Evolutionary conservation across 1,140 invertebrate species (phyloP).

Genomic region (Neodiprion virginianus): DNA sequence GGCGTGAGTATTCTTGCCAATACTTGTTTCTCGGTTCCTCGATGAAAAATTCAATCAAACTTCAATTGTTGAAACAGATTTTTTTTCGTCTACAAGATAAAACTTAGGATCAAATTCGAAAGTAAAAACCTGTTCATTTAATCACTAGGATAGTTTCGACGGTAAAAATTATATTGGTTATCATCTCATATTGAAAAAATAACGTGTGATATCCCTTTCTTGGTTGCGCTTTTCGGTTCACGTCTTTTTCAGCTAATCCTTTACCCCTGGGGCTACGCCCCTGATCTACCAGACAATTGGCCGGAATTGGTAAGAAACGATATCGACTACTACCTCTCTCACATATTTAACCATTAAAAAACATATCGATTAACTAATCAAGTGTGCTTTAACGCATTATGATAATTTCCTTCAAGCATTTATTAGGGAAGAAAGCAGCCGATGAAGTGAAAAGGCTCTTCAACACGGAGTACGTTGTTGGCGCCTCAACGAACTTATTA

Average conservation of each 20-base stretch:
- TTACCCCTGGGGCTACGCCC: conserved; percentile 68
- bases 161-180: neutral
- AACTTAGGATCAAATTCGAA: no score
- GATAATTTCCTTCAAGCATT: neutral
- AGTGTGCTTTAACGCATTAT: neutral
- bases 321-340: neutral
- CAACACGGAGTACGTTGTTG: conserved; percentile 48
- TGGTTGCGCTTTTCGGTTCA: no score
- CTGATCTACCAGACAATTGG: conserved; percentile 50
- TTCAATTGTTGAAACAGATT: no score
- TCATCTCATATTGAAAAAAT: neutral
- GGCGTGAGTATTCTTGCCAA: neutral
- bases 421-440: neutral
- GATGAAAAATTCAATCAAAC: no score
- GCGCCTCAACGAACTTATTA: conserved; percentile 39
- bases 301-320: conserved; percentile 36
- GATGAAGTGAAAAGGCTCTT: conserved; percentile 22
- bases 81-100: no score
- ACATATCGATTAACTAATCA: no score
- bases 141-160: no score
- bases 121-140: no score
- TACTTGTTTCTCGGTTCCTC: no score
- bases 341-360: neutral
- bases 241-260: conserved; percentile 58
- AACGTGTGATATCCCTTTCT: neutral